Evolutionary conservation across 2,888 invertebrate genomes (phyloP).

Genomic region (Sinhomidia bicolor): DNA sequence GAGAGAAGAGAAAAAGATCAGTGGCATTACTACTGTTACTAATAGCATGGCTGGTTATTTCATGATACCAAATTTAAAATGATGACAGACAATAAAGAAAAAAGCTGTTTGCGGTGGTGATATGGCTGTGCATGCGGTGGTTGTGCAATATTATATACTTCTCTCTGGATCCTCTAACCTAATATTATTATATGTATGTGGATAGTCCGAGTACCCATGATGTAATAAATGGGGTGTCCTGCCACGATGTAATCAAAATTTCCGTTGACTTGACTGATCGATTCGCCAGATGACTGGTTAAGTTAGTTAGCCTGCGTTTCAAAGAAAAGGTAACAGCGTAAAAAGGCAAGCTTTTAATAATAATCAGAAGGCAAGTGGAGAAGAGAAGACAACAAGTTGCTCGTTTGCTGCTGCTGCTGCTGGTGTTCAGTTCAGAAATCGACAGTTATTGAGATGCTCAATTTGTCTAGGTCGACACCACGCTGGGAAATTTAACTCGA

Average conservation of each 20-base stretch:
- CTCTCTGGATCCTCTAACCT: too few species aligned
- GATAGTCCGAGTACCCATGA: neutral
- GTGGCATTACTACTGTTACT: neutral
- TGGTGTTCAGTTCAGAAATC: slow-evolving; percentile 3
- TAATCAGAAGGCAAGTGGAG: too few species aligned
- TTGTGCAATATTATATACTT: neutral
- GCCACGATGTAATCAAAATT: slow-evolving; percentile 31
- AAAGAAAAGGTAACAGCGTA: neutral
- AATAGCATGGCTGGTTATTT: slow-evolving; percentile 29
- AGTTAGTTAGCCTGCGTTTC: neutral
- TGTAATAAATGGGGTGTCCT: slow-evolving; percentile 32
- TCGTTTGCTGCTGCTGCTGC: neutral
- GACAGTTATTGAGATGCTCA: slow-evolving; percentile 74
- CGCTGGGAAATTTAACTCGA: slow-evolving; percentile 69
- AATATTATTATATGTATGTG: neutral
- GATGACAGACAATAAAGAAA: slow-evolving; percentile 53
- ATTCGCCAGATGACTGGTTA: neutral
- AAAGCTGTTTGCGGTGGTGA: neutral
- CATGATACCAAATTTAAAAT: slow-evolving; percentile 57
- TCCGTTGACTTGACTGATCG: neutral
- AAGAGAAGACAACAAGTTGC: neutral
- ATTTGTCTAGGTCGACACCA: slow-evolving; percentile 75
- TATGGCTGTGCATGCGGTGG: neutral
- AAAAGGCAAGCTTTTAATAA: slow-evolving; percentile 11
- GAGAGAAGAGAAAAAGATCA: slow-evolving; percentile 8